Base-by-base conservation (phyloP, 2,797 vertebrate species). In the Buceros bicornis region DNA sequence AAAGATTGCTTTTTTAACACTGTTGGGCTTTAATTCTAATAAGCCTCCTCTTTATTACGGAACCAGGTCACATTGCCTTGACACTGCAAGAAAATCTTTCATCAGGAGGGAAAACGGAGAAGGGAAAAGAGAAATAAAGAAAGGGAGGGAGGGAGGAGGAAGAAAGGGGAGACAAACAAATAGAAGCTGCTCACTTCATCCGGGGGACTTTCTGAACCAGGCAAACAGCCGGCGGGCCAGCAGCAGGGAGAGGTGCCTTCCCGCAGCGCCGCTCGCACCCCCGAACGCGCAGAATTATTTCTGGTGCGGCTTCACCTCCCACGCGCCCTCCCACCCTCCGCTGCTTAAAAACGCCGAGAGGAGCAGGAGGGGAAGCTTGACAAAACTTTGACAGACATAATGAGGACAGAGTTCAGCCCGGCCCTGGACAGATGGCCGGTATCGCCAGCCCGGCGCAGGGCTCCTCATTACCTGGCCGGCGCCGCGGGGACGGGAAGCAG, bases 21-120 rank as follows among this genome's bases (percentile, higher is more conserved):
- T 93, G 97, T 89, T 93, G 97, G 97, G 97, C 97, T 97, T 97
- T 98, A 96, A 96, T 97, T 97, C 97, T 97, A 97, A 97, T 96
- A 97, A 97, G 97, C 96, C 78, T 94, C 95, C 93, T 97, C 97
- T 94, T 95, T 92, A 97, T 96, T 97, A 97, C 92, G 5, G 97
- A 98, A 97, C 82, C 97, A 92, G 97, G 97, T 97, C 98, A 96
- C 97, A 97, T 87, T 95, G 97, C 96, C 95, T 96, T 95, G 97
- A 96, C 98, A 96, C 80, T 3, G 43, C 94, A 76, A 94, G 97
- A 93, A 95, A 89, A 87, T 82, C 95, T 78, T 86, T 90, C 94
- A 76, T 77, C 48, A 4, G 86, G 88, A 50, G 48, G 70, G 69
- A 45, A 93, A 89, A 90, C 26, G 4, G 66, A 77, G 82, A 86